Percentiles rank a stretch among this genome's conserved stretches.
Conservation (phyloP, 2,888 invertebrate species). For the Brachyptera risi region DNA sequence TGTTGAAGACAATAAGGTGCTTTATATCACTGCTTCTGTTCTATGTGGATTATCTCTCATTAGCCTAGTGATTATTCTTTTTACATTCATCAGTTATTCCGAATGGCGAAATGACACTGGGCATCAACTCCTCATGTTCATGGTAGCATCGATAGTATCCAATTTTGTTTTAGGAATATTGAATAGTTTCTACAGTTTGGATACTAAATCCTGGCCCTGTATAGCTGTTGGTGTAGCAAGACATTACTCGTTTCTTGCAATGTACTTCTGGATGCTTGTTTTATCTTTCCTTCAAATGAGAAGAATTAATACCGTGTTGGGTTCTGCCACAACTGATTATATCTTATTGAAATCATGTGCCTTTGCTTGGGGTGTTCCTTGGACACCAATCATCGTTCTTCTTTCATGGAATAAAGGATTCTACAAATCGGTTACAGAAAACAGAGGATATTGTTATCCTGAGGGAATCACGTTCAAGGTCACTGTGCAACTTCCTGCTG, state of each 20-base stretch:
- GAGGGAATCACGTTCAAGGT: not conserved
- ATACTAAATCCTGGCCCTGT: not conserved
- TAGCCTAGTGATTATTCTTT: not conserved
- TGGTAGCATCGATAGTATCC: not conserved
- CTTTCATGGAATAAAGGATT: not conserved
- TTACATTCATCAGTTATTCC: not conserved
- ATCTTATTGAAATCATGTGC: not conserved
- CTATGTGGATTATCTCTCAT: not conserved
- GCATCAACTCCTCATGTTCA: not conserved
- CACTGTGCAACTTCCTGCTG: not conserved
- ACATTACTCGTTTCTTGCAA: not conserved
- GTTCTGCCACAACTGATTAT: not conserved
- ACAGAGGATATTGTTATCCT: slow-evolving; percentile 1
- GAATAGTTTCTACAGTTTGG: not conserved
- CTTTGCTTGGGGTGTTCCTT: not conserved
- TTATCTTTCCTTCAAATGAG: not conserved
- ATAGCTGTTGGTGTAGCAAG: not conserved
- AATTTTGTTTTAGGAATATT: not conserved
- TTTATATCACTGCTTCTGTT: too few relatives aligned
- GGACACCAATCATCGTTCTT: not conserved
- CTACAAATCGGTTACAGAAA: not conserved
- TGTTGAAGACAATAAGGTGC: too few relatives aligned
- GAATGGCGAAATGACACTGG: not conserved
- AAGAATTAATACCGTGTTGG: not conserved
- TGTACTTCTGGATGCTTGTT: not conserved